A percentile compares a stretch with the other conserved stretches of the same genome.
Conservation (phyloP, 2,797 vertebrate species). For the Paratrypauchen microcephalus region DNA sequence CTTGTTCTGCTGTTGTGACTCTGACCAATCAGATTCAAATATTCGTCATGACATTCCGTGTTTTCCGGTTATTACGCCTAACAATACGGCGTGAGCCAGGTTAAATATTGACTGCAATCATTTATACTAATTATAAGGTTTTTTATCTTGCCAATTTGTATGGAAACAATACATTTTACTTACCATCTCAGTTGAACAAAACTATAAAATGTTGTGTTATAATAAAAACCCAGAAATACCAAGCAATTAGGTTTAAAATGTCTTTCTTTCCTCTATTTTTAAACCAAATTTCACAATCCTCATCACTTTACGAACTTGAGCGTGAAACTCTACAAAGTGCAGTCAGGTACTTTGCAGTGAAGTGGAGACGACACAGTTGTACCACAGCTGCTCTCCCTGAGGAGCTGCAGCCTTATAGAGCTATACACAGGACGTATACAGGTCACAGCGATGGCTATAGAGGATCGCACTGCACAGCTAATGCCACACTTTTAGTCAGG, state of each 20-base stretch:
- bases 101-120: not conserved
- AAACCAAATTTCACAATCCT: not conserved
- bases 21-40: no score
- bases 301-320: conserved; percentile 7
- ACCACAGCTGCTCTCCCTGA: conserved; percentile 2
- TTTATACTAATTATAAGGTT: not conserved
- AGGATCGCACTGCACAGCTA: conserved; percentile 17
- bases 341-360: conserved; percentile 7
- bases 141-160: not conserved
- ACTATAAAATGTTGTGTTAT: not conserved
- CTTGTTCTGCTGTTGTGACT: no score
- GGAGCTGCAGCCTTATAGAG: conserved; percentile 9
- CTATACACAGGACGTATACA: conserved; percentile 3
- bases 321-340: conserved; percentile 7
- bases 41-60: no score
- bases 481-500: conserved; percentile 26
- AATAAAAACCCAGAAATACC: not conserved
- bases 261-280: not conserved
- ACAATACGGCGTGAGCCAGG: no score
- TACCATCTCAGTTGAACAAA: not conserved
- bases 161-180: not conserved
- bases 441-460: conserved; percentile 18
- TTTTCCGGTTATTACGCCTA: no score
- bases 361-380: conserved; percentile 3
- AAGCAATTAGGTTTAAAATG: not conserved